A percentile compares a stretch with the other conserved stretches of the same genome.
Evolutionary conservation across 1,140 invertebrate species (phyloP).

Genomic region (Zaprionus gabonicus): DNA sequence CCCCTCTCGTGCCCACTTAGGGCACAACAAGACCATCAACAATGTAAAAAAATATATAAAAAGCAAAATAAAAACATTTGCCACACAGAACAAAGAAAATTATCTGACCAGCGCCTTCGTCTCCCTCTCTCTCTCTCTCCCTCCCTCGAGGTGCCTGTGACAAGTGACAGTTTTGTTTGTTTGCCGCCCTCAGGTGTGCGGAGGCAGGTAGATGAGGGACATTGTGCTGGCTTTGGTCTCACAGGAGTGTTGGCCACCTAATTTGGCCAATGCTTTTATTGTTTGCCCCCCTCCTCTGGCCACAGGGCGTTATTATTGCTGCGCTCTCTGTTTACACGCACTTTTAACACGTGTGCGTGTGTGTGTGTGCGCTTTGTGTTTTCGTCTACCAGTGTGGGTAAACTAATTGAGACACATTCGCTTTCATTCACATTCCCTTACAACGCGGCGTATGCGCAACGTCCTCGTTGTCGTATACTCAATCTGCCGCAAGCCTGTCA

Average conservation of each 20-base stretch:
- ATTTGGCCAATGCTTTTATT: slow-evolving; percentile 71
- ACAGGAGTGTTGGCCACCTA: slow-evolving; percentile 57
- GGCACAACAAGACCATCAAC: slow-evolving; percentile 5
- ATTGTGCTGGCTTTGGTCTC: slow-evolving; percentile 5
- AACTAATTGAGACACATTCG: slow-evolving; percentile 71
- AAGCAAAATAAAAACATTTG: slow-evolving; percentile 67
- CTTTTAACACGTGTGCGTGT: slow-evolving; percentile 61
- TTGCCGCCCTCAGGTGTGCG: slow-evolving; percentile 24
- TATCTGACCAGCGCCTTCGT: slow-evolving; percentile 63
- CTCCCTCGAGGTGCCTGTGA: slow-evolving; percentile 45
- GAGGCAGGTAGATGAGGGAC: not conserved
- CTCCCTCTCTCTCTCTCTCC: not conserved
- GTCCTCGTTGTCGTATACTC: slow-evolving; percentile 13
- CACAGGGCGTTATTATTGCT: slow-evolving; percentile 62
- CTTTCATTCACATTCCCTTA: slow-evolving; percentile 2
- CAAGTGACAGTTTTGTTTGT: slow-evolving; percentile 78
- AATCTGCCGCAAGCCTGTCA: slow-evolving; percentile 64
- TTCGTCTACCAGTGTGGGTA: slow-evolving; percentile 59
- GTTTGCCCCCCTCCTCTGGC: slow-evolving; percentile 41
- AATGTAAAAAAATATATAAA: slow-evolving; percentile 16
- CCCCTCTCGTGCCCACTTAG: not conserved
- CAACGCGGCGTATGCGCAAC: slow-evolving; percentile 52
- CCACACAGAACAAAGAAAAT: slow-evolving; percentile 72
- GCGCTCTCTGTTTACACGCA: slow-evolving; percentile 69
- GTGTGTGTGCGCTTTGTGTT: not conserved